Base-by-base conservation (phyloP, 2,113 vertebrate species). In the Leucopsar rothschildi region DNA sequence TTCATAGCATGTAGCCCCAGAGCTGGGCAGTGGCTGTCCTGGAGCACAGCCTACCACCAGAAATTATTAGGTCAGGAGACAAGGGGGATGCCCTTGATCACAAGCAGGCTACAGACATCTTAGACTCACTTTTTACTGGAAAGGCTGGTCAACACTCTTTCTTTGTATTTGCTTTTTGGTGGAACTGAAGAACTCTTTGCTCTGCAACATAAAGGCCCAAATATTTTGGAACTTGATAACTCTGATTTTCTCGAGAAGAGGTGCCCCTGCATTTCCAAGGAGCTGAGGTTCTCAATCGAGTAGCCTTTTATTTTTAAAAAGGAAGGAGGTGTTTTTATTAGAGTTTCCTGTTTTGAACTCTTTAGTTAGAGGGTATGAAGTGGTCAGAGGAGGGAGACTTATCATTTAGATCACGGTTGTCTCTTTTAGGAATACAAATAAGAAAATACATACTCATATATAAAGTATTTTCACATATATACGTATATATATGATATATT, bases 261-360 rank as follows among this genome's bases (percentile, higher is more conserved):
- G 11, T 88, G 35, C 71, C 16, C 14, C 75, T 56, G 59, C 23
- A 49, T 90, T 83, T 90, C 52, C 28, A 77, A 82, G 82, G 44
- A 87, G 23, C 47, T 73, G 42, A 80, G 24, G 33, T 83, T 90
- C 82, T 93, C 53, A 69, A 14, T 28, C 5, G 8, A 83, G 42
- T 37, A 75, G n/a, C 20, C 40, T 90, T 87, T 92, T 68, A 63
- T 91, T 88, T 94, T 83, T 93, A 3, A 79, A 95, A 92, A 86
- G 92, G 94, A 95, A 96, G 87, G 56, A 82, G 27, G 3, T 92
- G 69, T 88, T 94, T 94, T 80, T 86, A 63, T 86, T 93, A 52
- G 55, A 71, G 64, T 80, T 96, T 96, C 92, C 93, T 96, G 94
- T 96, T 96, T 94, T 90, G 56, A 88, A 76, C 65, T 65, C 33